Evolutionary conservation across 1,140 invertebrate species (phyloP), one percentile per base, ranked within the genome.

Genomic region (Pemphigus obesinymphae): DNA sequence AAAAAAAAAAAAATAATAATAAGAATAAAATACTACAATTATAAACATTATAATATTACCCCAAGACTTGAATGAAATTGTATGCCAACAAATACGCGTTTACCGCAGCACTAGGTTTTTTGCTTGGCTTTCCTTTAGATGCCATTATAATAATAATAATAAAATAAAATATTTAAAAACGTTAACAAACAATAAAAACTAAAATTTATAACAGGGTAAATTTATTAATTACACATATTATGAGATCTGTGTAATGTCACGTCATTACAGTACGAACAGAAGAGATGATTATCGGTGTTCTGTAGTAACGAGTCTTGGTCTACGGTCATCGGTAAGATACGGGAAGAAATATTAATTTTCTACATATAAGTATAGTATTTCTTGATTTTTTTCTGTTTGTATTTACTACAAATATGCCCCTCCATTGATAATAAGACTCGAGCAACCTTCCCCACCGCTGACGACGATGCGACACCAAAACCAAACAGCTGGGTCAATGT

Each of bases 71-170:
- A 53, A 83, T 20, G 3, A 87, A 85, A 86, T 87, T 88, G 82
- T 88, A 88, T 40, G 80, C 37, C 15, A 86, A 84, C 70, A 89
- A 84, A 84, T 89, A 89, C 0, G 85, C 61, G 82, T 86, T 86
- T 1, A 84, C 84, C 3, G 87, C n/a, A 15, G 43, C 23, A 6
- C 85, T 80, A 10, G 82, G 83, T 85, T 86, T 85, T 43, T 86
- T 86, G 29, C 34, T 84, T 6, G 58, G 34, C 26, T 40, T 76
- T 7, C 29, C 45, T n/a, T 82, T 76, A 26, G 82, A 10, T 1
- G 37, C 82, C n/a, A 68, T 58, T n/a, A 61, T 82, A 13, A 29
- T 73, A 23, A 68, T 58, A 17, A 61, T 82, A 13, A 45, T 11
- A 11, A 11, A 45, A 53, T n/a, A 53, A 50, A 50, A 50, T 3